Conservation (phyloP, 2,113 vertebrate species). For the Pantherophis guttatus region DNA sequence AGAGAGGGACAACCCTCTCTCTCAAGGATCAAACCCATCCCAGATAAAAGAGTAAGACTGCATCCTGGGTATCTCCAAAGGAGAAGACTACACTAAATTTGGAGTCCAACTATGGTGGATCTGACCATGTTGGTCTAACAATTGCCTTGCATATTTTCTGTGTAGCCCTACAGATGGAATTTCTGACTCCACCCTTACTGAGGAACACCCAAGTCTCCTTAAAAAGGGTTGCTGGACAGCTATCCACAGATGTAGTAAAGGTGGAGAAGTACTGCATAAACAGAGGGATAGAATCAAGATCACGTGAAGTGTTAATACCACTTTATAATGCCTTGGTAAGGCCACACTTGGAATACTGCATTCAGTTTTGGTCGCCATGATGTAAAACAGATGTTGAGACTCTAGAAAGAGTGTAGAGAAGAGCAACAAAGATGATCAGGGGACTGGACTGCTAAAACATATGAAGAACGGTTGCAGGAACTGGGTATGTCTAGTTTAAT, state of each 20-base stretch:
- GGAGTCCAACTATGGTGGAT: not conserved
- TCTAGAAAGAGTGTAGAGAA: too few species aligned
- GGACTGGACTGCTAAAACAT: too few species aligned
- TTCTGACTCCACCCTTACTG: not conserved
- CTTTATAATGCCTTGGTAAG: too few species aligned
- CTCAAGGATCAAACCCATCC: not conserved
- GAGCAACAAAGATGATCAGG: too few species aligned
- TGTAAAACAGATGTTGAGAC: too few species aligned
- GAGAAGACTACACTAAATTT: not conserved
- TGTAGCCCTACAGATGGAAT: not conserved
- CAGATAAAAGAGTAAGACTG: not conserved
- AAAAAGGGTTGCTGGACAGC: not conserved
- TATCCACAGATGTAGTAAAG: not conserved
- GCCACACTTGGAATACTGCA: too few species aligned
- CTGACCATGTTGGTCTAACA: not conserved
- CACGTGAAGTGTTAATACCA: too few species aligned
- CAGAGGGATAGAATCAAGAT: too few species aligned
- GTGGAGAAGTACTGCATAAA: not conserved
- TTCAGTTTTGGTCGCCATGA: too few species aligned
- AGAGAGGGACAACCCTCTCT: not conserved
- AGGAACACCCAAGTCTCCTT: not conserved
- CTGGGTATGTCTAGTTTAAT: too few species aligned
- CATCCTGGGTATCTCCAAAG: not conserved
- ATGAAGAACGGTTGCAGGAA: too few species aligned
- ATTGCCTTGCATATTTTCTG: not conserved